Evolutionary conservation across 2,888 invertebrate genomes (phyloP).

Genomic region (Agrochola macilenta): DNA sequence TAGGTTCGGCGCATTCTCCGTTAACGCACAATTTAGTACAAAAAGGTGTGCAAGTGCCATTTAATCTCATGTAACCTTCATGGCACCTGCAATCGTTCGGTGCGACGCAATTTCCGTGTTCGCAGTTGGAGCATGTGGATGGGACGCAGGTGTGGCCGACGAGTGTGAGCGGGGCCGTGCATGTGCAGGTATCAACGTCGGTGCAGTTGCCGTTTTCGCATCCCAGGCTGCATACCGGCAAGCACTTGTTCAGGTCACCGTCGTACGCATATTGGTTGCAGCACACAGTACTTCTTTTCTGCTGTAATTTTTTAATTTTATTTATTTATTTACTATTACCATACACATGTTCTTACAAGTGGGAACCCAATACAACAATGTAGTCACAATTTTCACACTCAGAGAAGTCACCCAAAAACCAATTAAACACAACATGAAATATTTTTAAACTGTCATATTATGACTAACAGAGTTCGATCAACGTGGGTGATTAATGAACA

Average conservation of each 20-base stretch:
- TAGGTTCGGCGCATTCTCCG: conserved; percentile 38
- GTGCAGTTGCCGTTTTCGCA: conserved; percentile 43
- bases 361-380: too few relatives aligned
- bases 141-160: conserved; percentile 26
- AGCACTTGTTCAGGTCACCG: neutral
- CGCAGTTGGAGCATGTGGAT: conserved; percentile 36
- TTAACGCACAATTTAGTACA: conserved; percentile 33
- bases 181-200: conserved; percentile 25
- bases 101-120: conserved; percentile 76
- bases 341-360: too few relatives aligned
- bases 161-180: conserved; percentile 38
- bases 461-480: too few relatives aligned
- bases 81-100: conserved; percentile 82
- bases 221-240: conserved; percentile 33
- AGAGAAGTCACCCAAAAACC: too few relatives aligned
- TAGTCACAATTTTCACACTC: too few relatives aligned
- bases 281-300: neutral
- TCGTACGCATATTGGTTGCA: conserved; percentile 33
- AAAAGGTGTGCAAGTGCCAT: conserved; percentile 49
- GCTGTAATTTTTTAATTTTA: too few relatives aligned
- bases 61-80: conserved; percentile 74
- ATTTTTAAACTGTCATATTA: too few relatives aligned
- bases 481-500: too few relatives aligned
- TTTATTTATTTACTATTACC: too few relatives aligned
- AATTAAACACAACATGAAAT: too few relatives aligned